phyloP scores from a whole-genome alignment of 2,797 vertebrate genomes.

The Molossus molossus region DNA sequence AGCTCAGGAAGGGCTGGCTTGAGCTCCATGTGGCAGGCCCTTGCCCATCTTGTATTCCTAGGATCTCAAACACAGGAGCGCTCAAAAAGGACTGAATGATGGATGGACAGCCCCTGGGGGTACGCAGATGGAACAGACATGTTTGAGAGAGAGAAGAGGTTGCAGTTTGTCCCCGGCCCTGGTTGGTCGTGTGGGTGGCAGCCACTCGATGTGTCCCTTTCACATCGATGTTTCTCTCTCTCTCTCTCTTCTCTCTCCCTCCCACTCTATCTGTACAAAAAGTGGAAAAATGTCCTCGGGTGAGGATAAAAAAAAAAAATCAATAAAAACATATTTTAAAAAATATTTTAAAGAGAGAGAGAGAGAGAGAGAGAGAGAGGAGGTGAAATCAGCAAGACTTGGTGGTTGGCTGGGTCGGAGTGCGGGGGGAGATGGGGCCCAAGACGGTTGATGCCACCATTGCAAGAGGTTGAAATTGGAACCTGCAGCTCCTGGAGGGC shows the following conservation, averaged over 20 bases:
- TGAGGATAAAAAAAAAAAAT: neutral
- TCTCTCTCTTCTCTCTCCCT: neutral
- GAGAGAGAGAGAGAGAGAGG: neutral
- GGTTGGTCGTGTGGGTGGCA: too few relatives aligned
- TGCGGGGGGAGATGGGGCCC: too few relatives aligned
- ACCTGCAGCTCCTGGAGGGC: neutral
- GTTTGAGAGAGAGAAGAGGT: too few relatives aligned
- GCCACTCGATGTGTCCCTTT: too few relatives aligned
- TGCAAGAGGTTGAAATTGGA: neutral
- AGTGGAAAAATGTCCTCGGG: too few relatives aligned
- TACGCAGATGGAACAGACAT: too few relatives aligned
- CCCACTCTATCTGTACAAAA: neutral
- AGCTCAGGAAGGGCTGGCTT: neutral
- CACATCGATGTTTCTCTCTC: neutral
- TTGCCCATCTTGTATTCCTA: neutral
- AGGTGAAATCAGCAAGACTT: neutral
- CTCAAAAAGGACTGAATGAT: neutral
- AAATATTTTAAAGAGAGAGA: too few relatives aligned
- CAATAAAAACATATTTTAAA: neutral
- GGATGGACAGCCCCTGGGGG: too few relatives aligned
- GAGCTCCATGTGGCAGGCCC: fast-evolving
- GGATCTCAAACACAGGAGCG: neutral
- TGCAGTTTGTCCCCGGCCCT: too few relatives aligned
- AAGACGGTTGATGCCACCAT: neutral
- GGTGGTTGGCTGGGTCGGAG: fast-evolving